Conservation (phyloP, 2,113 vertebrate genomes). For the Manacus vitellinus region DNA sequence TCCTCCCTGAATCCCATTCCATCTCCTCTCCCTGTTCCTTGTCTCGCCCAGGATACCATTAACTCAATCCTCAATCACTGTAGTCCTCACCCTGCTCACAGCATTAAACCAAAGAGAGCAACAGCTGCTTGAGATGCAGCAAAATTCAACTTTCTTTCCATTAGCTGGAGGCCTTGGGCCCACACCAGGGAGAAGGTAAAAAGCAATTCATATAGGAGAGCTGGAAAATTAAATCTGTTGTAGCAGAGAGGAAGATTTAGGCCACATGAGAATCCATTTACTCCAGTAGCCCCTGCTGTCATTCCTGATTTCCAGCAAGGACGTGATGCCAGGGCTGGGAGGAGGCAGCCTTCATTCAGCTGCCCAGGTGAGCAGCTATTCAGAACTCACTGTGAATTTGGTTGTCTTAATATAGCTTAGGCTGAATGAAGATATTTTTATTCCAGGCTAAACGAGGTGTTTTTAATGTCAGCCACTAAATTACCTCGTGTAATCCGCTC, state of each 20-base stretch:
- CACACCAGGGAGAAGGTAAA: not conserved
- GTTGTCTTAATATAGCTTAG: not conserved
- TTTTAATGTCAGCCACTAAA: slow-evolving; percentile 40
- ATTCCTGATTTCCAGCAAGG: not conserved
- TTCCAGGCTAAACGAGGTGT: slow-evolving; percentile 14
- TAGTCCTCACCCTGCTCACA: not conserved
- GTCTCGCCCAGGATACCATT: slow-evolving; percentile 1
- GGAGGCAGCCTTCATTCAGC: not conserved
- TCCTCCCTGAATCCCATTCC: not conserved
- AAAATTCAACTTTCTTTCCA: not conserved
- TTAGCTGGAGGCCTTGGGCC: not conserved
- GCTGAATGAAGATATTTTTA: slow-evolving; percentile 19
- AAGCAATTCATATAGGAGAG: not conserved
- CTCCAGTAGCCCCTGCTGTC: not conserved
- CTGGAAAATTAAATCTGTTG: not conserved
- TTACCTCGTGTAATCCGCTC: not conserved
- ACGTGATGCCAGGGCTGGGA: not conserved
- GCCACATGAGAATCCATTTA: not conserved
- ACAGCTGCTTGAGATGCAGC: not conserved
- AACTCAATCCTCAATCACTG: not conserved
- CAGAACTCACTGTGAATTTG: not conserved
- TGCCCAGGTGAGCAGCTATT: not conserved
- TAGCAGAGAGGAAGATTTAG: not conserved
- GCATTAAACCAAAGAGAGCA: not conserved
- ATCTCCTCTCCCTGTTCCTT: not conserved